Evolutionary conservation across 1,140 invertebrate genomes (phyloP).

Genomic region (Tetramorium parvispinum): DNA sequence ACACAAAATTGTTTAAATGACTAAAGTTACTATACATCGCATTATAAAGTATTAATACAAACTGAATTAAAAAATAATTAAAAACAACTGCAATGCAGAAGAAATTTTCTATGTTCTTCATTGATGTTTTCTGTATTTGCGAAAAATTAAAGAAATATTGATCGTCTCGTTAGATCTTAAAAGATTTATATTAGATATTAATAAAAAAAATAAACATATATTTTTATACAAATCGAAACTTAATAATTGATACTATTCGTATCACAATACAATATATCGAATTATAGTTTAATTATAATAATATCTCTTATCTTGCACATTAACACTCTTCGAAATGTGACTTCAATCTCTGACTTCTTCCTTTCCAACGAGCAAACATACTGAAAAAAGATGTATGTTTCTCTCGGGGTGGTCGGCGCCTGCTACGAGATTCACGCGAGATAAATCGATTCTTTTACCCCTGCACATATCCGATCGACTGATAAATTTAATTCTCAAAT

Average conservation of each 20-base stretch:
- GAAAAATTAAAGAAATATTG: conserved; percentile 8
- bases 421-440: conserved; percentile 54
- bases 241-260: neutral
- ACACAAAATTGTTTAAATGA: neutral
- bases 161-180: neutral
- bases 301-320: neutral
- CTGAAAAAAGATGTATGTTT: conserved; percentile 53
- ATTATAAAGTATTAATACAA: neutral
- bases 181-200: neutral
- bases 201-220: neutral
- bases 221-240: neutral
- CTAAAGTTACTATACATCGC: neutral
- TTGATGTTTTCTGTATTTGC: neutral
- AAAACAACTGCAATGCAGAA: neutral
- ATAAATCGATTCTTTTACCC: conserved; percentile 56
- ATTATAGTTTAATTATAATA: neutral
- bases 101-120: neutral
- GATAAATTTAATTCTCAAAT: neutral
- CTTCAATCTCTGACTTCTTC: neutral
- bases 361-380: conserved; percentile 8
- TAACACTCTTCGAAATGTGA: conserved; percentile 14
- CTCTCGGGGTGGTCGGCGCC: conserved; percentile 52
- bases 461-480: neutral
- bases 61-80: neutral
- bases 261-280: neutral